Percentiles rank a stretch among this genome's conserved stretches.
These are phyloP conservation scores for Mylabris sibirica DNA, from an alignment of 2,888 invertebrate genomes.

Conservation along the genomic window DNA sequence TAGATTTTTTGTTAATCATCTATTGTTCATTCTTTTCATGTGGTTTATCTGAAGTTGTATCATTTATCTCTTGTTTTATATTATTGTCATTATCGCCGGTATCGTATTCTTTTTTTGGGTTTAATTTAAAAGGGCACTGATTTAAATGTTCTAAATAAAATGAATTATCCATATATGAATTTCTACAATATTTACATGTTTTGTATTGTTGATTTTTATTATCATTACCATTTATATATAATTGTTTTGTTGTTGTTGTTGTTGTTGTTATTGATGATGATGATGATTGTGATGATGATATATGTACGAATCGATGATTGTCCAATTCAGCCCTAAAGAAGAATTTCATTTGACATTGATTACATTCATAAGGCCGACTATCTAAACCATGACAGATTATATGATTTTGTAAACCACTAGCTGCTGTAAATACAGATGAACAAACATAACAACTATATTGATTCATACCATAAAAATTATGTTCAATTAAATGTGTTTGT, in stretches of 20 bases:
- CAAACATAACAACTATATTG: conserved; percentile 89
- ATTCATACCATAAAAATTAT: conserved; percentile 87
- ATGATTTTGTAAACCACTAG: conserved; percentile 82
- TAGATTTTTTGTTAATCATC: not conserved
- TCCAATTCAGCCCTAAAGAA: conserved; percentile 92
- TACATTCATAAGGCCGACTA: conserved; percentile 86
- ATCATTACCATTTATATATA: conserved; percentile 24
- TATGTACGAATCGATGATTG: conserved; percentile 71
- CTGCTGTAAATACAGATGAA: conserved; percentile 84
- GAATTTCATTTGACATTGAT: conserved; percentile 82
- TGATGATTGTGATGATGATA: conserved; percentile 3
- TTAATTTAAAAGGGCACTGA: conserved; percentile 37
- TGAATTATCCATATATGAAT: conserved; percentile 37
- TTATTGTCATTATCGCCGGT: conserved; percentile 36
- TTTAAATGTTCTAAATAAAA: conserved; percentile 39
- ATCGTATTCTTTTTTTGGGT: conserved; percentile 32
- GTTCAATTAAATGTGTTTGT: conserved; percentile 90
- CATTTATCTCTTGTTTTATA: conserved; percentile 34
- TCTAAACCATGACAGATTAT: conserved; percentile 81
- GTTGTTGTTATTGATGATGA: too few relatives aligned
- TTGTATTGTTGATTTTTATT: conserved; percentile 32
- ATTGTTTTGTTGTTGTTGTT: not conserved
- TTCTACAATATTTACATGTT: conserved; percentile 39
- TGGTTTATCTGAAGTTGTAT: conserved; percentile 24
- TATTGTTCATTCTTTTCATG: conserved; percentile 34